These are phyloP conservation scores for Chaitophorus viminalis DNA, from an alignment of 2,888 invertebrate species.

Conservation along the genomic window DNA sequence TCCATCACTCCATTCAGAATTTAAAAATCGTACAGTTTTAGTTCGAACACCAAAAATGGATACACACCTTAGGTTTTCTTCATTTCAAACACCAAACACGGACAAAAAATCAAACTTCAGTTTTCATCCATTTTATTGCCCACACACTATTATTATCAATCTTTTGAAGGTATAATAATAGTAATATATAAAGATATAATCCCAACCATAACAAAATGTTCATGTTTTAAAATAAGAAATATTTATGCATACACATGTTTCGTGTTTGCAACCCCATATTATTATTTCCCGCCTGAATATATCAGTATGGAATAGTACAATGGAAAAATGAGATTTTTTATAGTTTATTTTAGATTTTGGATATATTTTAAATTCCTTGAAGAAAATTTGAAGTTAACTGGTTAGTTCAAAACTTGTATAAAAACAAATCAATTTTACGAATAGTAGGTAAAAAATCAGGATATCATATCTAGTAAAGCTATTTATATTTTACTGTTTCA, in stretches of 20 bases:
- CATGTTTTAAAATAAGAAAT: slow-evolving; percentile 45
- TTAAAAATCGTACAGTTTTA: no score
- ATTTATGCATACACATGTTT: slow-evolving; percentile 55
- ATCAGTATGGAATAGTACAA: not conserved
- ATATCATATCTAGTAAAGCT: not conserved
- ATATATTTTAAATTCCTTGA: not conserved
- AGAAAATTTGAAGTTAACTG: not conserved
- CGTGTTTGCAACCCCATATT: not conserved
- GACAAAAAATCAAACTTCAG: no score
- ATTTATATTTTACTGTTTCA: not conserved
- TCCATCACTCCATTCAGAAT: no score
- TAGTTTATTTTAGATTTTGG: not conserved
- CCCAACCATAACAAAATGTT: slow-evolving; percentile 13
- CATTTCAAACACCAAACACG: no score
- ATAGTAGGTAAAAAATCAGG: not conserved
- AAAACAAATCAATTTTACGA: not conserved
- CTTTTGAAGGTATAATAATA: no score
- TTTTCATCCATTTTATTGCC: not conserved
- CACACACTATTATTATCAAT: slow-evolving; percentile 17
- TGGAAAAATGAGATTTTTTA: not conserved
- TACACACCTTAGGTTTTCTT: no score
- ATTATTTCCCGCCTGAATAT: not conserved
- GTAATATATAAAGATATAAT: no score
- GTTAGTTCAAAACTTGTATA: no score
- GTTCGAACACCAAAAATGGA: no score